Conservation (phyloP, 2,888 invertebrate genomes). For the Platycnemis pennipes region DNA sequence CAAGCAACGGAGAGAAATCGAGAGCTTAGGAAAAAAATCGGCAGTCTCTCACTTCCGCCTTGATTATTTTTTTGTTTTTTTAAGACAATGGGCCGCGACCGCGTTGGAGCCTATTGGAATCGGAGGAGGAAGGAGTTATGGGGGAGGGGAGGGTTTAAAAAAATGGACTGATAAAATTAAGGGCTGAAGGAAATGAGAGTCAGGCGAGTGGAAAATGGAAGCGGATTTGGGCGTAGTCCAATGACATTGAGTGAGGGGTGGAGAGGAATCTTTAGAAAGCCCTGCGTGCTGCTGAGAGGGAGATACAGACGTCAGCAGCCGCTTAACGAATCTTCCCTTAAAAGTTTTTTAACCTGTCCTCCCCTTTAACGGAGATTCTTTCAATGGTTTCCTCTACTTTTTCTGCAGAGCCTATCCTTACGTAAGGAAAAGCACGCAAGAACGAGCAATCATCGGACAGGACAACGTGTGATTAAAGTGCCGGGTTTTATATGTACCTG, state of each 20-base stretch:
- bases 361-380: not conserved
- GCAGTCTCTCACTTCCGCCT: not conserved
- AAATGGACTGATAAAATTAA: not conserved
- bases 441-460: not conserved
- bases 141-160: not conserved
- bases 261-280: not conserved
- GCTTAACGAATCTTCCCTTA: not conserved
- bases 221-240: not conserved
- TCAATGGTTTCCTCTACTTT: not conserved
- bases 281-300: not conserved
- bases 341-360: not conserved
- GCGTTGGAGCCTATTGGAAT: not conserved
- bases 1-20: not conserved
- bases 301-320: not conserved
- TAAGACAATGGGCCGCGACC: not conserved
- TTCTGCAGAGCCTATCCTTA: no score
- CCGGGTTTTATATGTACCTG: no score
- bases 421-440: not conserved
- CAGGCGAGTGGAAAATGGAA: constrained; percentile 12
- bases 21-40: not conserved
- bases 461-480: not conserved
- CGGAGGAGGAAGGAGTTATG: not conserved
- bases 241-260: not conserved
- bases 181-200: not conserved
- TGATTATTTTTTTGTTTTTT: no score